These are phyloP conservation scores for Drosophila eohydei DNA, from an alignment of 2,888 invertebrate genomes.

Conservation along the genomic window DNA sequence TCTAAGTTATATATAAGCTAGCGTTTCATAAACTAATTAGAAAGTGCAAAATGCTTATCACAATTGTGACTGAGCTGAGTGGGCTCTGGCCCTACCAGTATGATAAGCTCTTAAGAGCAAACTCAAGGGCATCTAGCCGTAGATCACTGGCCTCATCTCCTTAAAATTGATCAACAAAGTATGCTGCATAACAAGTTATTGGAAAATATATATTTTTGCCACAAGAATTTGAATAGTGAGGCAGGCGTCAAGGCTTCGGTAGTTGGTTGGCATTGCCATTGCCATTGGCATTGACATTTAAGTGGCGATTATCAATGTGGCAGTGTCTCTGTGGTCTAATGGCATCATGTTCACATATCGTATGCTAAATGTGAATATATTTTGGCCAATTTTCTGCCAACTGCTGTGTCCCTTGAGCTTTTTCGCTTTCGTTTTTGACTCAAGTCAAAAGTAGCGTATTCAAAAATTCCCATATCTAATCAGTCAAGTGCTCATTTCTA, in stretches of 20 bases:
- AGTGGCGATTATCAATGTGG: background rate
- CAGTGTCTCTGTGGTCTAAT: background rate
- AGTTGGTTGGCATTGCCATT: background rate
- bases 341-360: background rate
- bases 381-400: background rate
- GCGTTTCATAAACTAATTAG: constrained; percentile 1
- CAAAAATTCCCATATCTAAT: constrained; percentile 43
- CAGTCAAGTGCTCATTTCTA: constrained; percentile 32
- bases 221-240: background rate
- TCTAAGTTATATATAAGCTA: background rate
- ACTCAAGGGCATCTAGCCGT: background rate
- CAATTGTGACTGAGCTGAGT: background rate
- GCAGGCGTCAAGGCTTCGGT: background rate
- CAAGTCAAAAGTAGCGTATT: constrained; percentile 4
- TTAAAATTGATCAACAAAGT: background rate
- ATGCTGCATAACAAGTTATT: background rate
- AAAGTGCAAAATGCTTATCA: background rate
- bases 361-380: background rate
- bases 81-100: too few relatives aligned
- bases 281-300: background rate
- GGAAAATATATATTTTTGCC: background rate
- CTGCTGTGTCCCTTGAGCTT: background rate
- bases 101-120: background rate
- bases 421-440: background rate
- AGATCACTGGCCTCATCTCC: background rate